These are phyloP conservation scores for Gerris lacustris DNA, from an alignment of 2,888 invertebrate genomes.

Conservation along the genomic window DNA sequence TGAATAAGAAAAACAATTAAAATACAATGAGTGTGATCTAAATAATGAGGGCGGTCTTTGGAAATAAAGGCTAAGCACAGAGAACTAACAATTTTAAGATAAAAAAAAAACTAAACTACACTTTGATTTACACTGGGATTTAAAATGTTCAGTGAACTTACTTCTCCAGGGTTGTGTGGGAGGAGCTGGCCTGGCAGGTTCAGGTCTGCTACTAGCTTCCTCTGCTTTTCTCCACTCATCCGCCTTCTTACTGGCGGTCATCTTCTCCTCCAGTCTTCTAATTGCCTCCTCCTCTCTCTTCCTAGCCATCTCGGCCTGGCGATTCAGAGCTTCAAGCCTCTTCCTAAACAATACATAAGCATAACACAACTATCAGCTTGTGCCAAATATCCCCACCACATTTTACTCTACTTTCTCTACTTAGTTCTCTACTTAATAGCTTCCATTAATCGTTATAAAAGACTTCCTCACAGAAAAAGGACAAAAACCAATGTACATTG, in stretches of 20 bases:
- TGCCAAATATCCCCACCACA: neutral
- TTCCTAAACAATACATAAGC: slow-evolving; percentile 39
- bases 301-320: slow-evolving; percentile 50
- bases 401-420: neutral
- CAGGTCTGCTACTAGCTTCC: slow-evolving; percentile 11
- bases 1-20: too few species aligned
- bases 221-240: slow-evolving; percentile 13
- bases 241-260: slow-evolving; percentile 32
- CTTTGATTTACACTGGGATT: too few species aligned
- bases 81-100: too few species aligned
- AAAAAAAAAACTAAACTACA: too few species aligned
- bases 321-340: slow-evolving; percentile 53
- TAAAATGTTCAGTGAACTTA: neutral
- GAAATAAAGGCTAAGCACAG: too few species aligned
- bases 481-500: too few species aligned
- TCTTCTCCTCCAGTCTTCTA: slow-evolving; percentile 46
- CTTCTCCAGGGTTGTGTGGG: slow-evolving; percentile 1
- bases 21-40: too few species aligned
- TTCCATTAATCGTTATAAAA: too few species aligned
- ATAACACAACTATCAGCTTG: neutral
- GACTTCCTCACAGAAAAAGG: too few species aligned
- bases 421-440: neutral
- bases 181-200: slow-evolving; percentile 4
- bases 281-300: slow-evolving; percentile 61
- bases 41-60: too few species aligned